Base-by-base conservation (phyloP, 2,797 vertebrate species). In the Sebastes diaconus region DNA sequence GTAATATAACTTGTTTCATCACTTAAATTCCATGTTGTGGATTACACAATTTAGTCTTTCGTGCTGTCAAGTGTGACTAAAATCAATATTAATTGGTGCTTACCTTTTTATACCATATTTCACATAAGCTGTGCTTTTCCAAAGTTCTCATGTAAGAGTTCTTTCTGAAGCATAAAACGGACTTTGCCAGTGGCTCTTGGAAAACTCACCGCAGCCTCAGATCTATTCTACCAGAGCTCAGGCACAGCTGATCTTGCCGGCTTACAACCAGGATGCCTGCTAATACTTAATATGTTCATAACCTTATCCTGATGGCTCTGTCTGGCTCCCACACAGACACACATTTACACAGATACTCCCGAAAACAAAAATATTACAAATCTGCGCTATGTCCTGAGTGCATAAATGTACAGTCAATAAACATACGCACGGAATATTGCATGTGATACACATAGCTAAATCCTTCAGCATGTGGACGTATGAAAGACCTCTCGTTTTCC, bases 281-380 rank as follows among this genome's bases (percentile, higher is more conserved):
- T 90, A 86, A 90, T 90, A 63, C 64, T 88, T 89, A 85, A 87
- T 90, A 90, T 83, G 68, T 86, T 87, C 60, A 58, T 73, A 84
- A 68, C 68, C 18, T 30, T 75, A 69, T 77, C 84, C 68, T 24
- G 30, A 39, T 70, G 68, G 64, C 66, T 70, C 77, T 71, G 5
- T 68, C 14, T 58, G 75, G 64, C 77, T 79, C 64, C 54, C 36
- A 55, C 39, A 75, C 20, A 65, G 75, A 75, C 18, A 81, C 69
- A 67, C 27, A 73, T 66, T 76, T 39, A 66, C 66, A 52, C 69
- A 65, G 60, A 80, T 58, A 46, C 57, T 66, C 60, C 68, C 60
- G 34, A 60, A 73, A 79, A 63, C 11, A 16, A 39, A 75, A 71
- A 57, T 55, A 6, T 36, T 25, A 46, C 20, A 72, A 58, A 66